Percentiles rank a stretch among this genome's conserved stretches.
phyloP scores from a whole-genome alignment of 2,888 invertebrate genomes.

The Hybos culiciformis region DNA sequence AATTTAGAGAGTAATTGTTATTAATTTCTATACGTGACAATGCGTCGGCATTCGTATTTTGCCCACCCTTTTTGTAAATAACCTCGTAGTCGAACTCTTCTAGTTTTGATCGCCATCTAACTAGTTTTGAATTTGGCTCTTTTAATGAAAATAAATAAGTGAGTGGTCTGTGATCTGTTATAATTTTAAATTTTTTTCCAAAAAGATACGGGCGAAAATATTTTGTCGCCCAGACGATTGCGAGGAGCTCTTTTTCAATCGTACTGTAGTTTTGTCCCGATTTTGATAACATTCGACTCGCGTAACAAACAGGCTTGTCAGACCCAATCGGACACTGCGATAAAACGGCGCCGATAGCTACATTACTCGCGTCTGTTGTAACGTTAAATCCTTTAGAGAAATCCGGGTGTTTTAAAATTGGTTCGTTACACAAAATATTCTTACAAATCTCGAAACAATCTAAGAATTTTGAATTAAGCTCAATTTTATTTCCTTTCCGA shows the following conservation, averaged over 20 bases:
- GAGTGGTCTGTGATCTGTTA: slow-evolving; percentile 30
- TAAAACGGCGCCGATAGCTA: slow-evolving; percentile 19
- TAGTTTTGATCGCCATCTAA: slow-evolving; percentile 25
- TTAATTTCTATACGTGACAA: slow-evolving; percentile 6
- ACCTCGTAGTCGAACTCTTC: slow-evolving; percentile 20
- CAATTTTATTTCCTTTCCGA: slow-evolving; percentile 3
- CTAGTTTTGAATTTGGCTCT: slow-evolving; percentile 27
- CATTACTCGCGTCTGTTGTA: slow-evolving; percentile 9
- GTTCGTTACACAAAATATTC: slow-evolving; percentile 6
- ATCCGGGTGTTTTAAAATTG: background rate
- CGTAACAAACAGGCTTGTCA: slow-evolving; percentile 18
- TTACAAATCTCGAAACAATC: slow-evolving; percentile 10
- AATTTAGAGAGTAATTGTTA: background rate
- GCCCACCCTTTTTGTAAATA: slow-evolving; percentile 13
- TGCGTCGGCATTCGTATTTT: slow-evolving; percentile 12
- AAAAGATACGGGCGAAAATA: slow-evolving; percentile 27
- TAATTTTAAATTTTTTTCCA: slow-evolving; percentile 25
- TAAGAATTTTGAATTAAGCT: background rate
- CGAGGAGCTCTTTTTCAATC: slow-evolving; percentile 25
- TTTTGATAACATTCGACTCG: slow-evolving; percentile 18
- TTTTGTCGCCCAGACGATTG: slow-evolving; percentile 23
- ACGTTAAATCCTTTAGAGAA: background rate
- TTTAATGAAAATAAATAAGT: slow-evolving; percentile 27
- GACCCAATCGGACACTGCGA: slow-evolving; percentile 15
- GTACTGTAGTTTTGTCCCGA: slow-evolving; percentile 18